Percentiles rank a stretch among this genome's conserved stretches.
phyloP scores from a whole-genome alignment of 2,113 vertebrate genomes.

The Xyrauchen texanus region DNA sequence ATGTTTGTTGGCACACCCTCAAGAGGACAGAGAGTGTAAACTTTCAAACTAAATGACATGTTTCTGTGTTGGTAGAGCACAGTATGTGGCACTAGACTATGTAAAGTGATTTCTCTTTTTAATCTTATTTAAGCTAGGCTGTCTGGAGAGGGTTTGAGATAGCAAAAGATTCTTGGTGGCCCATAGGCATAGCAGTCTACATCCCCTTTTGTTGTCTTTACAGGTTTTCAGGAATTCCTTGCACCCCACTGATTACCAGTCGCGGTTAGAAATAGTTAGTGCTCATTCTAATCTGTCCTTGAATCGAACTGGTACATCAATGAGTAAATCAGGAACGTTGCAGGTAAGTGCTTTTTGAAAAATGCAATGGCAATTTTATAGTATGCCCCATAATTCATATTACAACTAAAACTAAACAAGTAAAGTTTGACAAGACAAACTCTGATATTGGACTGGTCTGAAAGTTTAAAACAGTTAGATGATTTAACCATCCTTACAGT shows the following conservation, averaged over 20 bases:
- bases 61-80: conserved; percentile 12
- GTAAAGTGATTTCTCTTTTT: no score
- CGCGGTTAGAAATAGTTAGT: conserved; percentile 89
- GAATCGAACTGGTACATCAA: conserved; percentile 81
- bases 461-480: no score
- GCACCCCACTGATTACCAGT: conserved; percentile 85
- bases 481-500: no score
- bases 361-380: neutral
- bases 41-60: neutral
- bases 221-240: conserved; percentile 90
- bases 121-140: no score
- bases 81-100: no score
- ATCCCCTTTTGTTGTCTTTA: conserved; percentile 63
- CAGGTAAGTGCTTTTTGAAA: conserved; percentile 67
- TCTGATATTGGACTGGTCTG: no score
- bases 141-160: no score
- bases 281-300: conserved; percentile 89
- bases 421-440: no score
- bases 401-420: neutral
- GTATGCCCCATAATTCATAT: neutral
- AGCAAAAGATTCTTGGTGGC: no score
- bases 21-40: conserved; percentile 6
- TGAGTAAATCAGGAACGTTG: conserved; percentile 74
- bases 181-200: neutral
- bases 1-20: conserved; percentile 22